Evolutionary conservation across 2,888 invertebrate species (phyloP).

Genomic region (Kryphioiulus occultus): DNA sequence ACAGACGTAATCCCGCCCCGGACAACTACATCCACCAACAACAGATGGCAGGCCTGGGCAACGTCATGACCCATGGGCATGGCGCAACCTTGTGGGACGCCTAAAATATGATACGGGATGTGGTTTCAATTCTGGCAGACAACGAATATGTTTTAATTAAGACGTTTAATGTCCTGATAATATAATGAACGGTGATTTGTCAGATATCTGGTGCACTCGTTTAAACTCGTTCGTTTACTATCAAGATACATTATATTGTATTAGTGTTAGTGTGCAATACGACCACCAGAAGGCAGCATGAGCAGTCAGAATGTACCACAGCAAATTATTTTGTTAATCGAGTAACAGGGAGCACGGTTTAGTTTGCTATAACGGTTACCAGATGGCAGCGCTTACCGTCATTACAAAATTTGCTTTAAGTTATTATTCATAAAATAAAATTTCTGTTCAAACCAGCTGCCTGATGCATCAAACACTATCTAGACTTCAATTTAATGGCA

Average conservation of each 20-base stretch:
- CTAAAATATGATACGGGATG: neutral
- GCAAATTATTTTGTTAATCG: neutral
- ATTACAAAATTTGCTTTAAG: too few species aligned
- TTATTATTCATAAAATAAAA: too few species aligned
- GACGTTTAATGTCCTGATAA: neutral
- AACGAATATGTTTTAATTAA: neutral
- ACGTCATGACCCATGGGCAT: neutral
- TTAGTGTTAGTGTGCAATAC: too few species aligned
- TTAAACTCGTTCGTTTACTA: too few species aligned
- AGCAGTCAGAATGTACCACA: neutral
- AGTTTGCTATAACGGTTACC: too few species aligned
- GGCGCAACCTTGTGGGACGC: neutral
- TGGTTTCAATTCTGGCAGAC: neutral
- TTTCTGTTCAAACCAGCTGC: too few species aligned
- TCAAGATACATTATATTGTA: too few species aligned
- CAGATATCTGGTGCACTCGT: neutral
- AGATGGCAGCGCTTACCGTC: too few species aligned
- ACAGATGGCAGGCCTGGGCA: conserved; percentile 15
- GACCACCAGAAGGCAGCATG: too few species aligned
- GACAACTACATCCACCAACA: conserved; percentile 20
- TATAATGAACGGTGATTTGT: neutral
- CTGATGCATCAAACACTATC: too few species aligned
- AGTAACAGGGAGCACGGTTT: too few species aligned
- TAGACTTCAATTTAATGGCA: too few species aligned
- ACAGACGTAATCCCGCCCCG: neutral